Evolutionary conservation across 2,113 vertebrate genomes (phyloP).

Genomic region (Manacus vitellinus): DNA sequence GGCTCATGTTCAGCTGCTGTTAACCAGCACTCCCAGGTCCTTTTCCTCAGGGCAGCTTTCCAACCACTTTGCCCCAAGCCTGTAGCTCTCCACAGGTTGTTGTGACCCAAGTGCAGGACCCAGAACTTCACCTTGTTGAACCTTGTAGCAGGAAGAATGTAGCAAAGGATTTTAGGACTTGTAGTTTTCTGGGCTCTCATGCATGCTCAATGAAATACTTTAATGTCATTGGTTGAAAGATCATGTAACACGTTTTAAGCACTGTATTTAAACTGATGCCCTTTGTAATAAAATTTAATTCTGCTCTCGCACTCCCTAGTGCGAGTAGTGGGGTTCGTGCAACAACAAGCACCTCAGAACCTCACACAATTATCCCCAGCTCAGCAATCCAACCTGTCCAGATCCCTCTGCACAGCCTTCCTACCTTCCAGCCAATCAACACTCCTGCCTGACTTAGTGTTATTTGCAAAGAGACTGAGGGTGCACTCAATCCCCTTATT

Average conservation of each 20-base stretch:
- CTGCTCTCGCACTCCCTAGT: too few species aligned
- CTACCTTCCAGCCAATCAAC: neutral
- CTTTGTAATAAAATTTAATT: too few species aligned
- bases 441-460: neutral
- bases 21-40: accelerated
- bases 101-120: neutral
- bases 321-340: too few species aligned
- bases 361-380: neutral
- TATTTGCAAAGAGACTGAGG: neutral
- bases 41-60: neutral
- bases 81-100: neutral
- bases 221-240: too few species aligned
- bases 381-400: neutral
- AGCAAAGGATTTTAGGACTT: too few species aligned
- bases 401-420: neutral
- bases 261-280: too few species aligned
- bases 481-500: neutral
- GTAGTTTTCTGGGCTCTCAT: too few species aligned
- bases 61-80: neutral
- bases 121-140: neutral
- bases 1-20: neutral
- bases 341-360: too few species aligned
- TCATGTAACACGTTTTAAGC: too few species aligned
- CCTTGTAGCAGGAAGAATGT: too few species aligned
- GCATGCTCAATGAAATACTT: too few species aligned